These are phyloP conservation scores for Pitta sordida DNA, from an alignment of 2,113 vertebrate species.

Conservation along the genomic window DNA sequence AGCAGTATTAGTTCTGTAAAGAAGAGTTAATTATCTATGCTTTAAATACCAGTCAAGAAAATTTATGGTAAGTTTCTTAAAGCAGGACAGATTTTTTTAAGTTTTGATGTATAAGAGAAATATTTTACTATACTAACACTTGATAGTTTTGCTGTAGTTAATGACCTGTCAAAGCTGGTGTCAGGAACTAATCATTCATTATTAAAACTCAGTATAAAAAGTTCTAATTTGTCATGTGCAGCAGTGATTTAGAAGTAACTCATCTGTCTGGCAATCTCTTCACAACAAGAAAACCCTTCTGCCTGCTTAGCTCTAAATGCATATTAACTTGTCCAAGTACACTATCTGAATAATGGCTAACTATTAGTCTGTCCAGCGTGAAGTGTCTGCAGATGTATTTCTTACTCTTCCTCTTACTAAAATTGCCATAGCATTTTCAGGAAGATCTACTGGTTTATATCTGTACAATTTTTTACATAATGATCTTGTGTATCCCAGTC, in stretches of 20 bases:
- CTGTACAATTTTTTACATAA: background rate
- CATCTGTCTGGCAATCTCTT: background rate
- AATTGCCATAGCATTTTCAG: background rate
- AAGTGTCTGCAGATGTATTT: background rate
- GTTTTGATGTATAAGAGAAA: background rate
- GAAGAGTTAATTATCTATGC: constrained; percentile 62
- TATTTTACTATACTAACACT: background rate
- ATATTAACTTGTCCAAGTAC: background rate
- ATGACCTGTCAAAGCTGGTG: background rate
- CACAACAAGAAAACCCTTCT: background rate
- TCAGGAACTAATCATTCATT: constrained; percentile 9
- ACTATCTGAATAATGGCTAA: background rate
- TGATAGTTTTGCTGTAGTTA: background rate
- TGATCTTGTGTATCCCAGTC: background rate
- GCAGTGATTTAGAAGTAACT: constrained; percentile 16
- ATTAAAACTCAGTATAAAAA: constrained; percentile 1
- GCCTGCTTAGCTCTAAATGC: background rate
- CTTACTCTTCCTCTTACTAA: background rate
- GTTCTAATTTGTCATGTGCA: background rate
- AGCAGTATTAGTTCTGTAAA: constrained; percentile 34
- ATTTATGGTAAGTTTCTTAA: constrained; percentile 33
- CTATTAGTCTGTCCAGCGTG: background rate
- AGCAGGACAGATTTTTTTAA: constrained; percentile 12
- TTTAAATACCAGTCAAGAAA: constrained; percentile 49
- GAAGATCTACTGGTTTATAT: background rate